Conservation (phyloP, 37 sponge, comb jelly and placozoan genomes). For the Tethya wilhelma region DNA sequence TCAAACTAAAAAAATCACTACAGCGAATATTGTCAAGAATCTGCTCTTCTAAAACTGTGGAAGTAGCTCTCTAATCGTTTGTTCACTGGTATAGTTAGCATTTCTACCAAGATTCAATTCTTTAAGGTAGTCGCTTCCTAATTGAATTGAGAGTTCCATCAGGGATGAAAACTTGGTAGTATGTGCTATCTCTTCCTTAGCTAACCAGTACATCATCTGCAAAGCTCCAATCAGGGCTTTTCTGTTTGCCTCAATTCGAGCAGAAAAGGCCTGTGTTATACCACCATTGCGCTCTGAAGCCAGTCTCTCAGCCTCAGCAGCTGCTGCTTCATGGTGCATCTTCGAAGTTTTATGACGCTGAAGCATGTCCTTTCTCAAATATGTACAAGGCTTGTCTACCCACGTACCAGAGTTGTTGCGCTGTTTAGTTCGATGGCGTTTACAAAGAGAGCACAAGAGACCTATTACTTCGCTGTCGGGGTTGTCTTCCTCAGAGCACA, state of each 20-base stretch:
- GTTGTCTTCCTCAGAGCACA: slow-evolving; percentile 4
- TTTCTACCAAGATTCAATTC: slow-evolving; percentile 30
- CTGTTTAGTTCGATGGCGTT: slow-evolving; percentile 5
- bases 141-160: slow-evolving; percentile 12
- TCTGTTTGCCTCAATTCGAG: background rate
- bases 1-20: slow-evolving; percentile 32
- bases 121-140: slow-evolving; percentile 39
- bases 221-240: slow-evolving; percentile 18
- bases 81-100: slow-evolving; percentile 30
- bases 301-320: slow-evolving; percentile 6
- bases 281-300: slow-evolving; percentile 22
- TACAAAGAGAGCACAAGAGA: slow-evolving; percentile 30
- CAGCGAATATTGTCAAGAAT: slow-evolving; percentile 7
- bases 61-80: slow-evolving; percentile 43
- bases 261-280: slow-evolving; percentile 23
- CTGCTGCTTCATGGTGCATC: slow-evolving; percentile 33
- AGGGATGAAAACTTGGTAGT: slow-evolving; percentile 46
- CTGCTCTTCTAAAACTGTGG: slow-evolving; percentile 39
- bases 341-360: slow-evolving; percentile 37
- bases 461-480: slow-evolving; percentile 3
- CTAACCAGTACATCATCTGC: slow-evolving; percentile 59
- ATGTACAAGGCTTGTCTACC: slow-evolving; percentile 31
- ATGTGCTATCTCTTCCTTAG: slow-evolving; percentile 45
- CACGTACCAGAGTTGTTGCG: slow-evolving; percentile 28
- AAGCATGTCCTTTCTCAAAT: slow-evolving; percentile 15